A percentile compares a stretch with the other conserved stretches of the same genome.
Conservation (phyloP, 2,113 vertebrate genomes). For the Platichthys flesus region DNA sequence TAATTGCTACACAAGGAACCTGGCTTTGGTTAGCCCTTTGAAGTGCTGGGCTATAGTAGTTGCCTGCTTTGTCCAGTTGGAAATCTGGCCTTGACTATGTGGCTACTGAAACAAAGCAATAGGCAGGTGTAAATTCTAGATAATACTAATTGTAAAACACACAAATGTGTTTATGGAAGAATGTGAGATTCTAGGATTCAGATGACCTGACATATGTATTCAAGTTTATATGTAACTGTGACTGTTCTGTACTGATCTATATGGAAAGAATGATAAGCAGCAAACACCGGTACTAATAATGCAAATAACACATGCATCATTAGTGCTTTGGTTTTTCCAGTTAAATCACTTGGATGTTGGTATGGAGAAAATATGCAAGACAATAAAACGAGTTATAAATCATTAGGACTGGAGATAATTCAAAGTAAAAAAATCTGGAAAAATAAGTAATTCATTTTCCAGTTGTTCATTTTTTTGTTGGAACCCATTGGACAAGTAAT, state of each 20-base stretch:
- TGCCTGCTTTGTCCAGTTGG: too few relatives aligned
- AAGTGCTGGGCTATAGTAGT: too few relatives aligned
- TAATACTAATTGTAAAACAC: too few relatives aligned
- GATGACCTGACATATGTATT: background rate
- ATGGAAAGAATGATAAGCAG: background rate
- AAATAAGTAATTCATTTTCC: conserved; percentile 20
- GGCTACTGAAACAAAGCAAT: too few relatives aligned
- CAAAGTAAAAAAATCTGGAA: conserved; percentile 16
- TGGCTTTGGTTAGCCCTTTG: too few relatives aligned
- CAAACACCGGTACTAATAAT: background rate
- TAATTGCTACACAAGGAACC: too few relatives aligned
- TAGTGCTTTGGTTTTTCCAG: background rate
- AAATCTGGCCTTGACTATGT: too few relatives aligned
- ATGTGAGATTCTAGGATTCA: too few relatives aligned
- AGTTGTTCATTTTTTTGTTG: conserved; percentile 25
- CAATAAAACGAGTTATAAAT: conserved; percentile 5
- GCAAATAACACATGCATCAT: conserved; percentile 1
- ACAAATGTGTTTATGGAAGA: too few relatives aligned
- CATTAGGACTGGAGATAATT: conserved; percentile 9
- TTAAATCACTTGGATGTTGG: conserved; percentile 6
- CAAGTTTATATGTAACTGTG: background rate
- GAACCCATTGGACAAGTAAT: conserved; percentile 36
- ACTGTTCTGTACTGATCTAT: background rate
- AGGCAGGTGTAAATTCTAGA: too few relatives aligned
- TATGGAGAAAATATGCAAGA: conserved; percentile 7